Conservation (phyloP, 2,888 invertebrate species). For the Conomelus anceps region DNA sequence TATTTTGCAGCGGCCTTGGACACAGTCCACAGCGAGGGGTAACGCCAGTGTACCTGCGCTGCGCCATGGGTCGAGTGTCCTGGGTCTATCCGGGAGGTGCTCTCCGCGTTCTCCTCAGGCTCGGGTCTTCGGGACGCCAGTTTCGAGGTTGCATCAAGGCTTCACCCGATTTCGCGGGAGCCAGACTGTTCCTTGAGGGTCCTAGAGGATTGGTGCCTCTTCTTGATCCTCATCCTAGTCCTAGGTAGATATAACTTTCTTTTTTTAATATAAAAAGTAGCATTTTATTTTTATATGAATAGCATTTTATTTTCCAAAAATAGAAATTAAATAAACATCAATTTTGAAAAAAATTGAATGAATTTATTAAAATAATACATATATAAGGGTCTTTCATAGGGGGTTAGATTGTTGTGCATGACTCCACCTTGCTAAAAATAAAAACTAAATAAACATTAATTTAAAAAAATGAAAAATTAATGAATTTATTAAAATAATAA, state of each 20-base stretch:
- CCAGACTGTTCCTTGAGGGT: conserved; percentile 60
- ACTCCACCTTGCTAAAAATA: too few relatives aligned
- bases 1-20: conserved; percentile 53
- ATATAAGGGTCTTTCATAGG: too few relatives aligned
- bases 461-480: too few relatives aligned
- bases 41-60: conserved; percentile 68
- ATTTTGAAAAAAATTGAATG: too few relatives aligned
- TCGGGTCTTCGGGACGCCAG: conserved; percentile 51
- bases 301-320: too few relatives aligned
- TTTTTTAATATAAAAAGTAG: too few relatives aligned
- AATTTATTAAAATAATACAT: too few relatives aligned
- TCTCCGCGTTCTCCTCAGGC: conserved; percentile 57
- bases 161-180: conserved; percentile 39
- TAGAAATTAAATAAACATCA: too few relatives aligned
- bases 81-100: conserved; percentile 76
- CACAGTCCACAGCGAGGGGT: conserved; percentile 52
- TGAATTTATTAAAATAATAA: too few relatives aligned
- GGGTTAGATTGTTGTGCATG: too few relatives aligned
- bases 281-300: too few relatives aligned
- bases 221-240: conserved; percentile 15
- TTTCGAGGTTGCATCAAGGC: conserved; percentile 65
- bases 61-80: conserved; percentile 62
- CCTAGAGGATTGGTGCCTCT: conserved; percentile 52
- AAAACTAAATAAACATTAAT: too few relatives aligned
- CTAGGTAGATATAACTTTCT: conserved; percentile 5